Base-by-base conservation (phyloP, 2,888 invertebrate species). In the Protodeltote pygarga region DNA sequence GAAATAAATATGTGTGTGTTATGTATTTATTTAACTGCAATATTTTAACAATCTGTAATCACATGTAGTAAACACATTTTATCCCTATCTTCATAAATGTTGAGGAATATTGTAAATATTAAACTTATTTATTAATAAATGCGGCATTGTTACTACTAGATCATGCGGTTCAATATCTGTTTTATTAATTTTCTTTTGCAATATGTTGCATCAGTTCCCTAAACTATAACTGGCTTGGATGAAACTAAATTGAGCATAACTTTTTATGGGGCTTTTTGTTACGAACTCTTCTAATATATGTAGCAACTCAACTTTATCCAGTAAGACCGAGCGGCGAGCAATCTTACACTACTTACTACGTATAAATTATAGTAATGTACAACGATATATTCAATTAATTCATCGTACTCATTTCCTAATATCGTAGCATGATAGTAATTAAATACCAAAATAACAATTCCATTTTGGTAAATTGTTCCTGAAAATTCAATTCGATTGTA, bases 121-220 rank as follows among this genome's bases (percentile, higher is more conserved):
- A 15, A 11, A 15, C 24, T 48, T 51, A 48, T 40, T 41, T 51
- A 54, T 61, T 57, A 35, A 20, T 45, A 45, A 32, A 52, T 60
- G 45, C 41, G 39, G 33, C 14, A 16, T 42, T 53, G 45, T 57
- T 62, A 63, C 51, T 44, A 54, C 55, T 38, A 38, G 39, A 55
- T 27, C 45, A 21, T 23, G 35, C 55, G 62, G 73, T 76, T 71
- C 77, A 71, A 77, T 66, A 79, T 78, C 71, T 66, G 71, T 79
- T 47, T 82, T 87, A 87, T 85, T 87, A 86, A 87, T 85, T 86
- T 88, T 84, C 77, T 78, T 83, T 72, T 73, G 87, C 87, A 85
- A 88, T 88, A 85, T 84, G 85, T 84, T 86, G 86, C 87, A 85
- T 82, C 83, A 81, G 87, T 77, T 81, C 74, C 85, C 82, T 78